A percentile compares a stretch with the other conserved stretches of the same genome.
These are phyloP conservation scores for Hipparchia sbordonii DNA, from an alignment of 2,888 invertebrate genomes.

Conservation along the genomic window DNA sequence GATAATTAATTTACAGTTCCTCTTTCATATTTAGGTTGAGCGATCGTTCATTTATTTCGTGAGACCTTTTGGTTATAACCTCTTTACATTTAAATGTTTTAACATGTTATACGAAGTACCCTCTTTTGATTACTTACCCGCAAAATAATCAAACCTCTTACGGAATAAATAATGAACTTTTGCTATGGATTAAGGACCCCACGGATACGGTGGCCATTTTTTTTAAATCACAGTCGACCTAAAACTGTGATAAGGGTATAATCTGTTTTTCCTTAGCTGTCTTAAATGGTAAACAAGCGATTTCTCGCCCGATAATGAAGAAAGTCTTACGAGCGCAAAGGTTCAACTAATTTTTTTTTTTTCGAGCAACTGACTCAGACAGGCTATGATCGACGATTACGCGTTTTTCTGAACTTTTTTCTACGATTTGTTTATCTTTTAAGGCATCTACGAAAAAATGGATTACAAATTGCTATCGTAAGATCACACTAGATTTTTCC, in stretches of 20 bases:
- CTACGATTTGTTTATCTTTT: too few species aligned
- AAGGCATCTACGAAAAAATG: too few species aligned
- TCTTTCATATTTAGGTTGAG: neutral
- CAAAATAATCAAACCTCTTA: neutral
- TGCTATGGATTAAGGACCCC: neutral
- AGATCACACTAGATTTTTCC: neutral
- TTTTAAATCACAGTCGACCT: neutral
- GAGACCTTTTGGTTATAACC: neutral
- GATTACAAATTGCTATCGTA: neutral
- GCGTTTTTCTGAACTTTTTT: too few species aligned
- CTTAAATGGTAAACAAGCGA: too few species aligned
- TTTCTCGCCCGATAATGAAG: too few species aligned
- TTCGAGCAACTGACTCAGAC: too few species aligned
- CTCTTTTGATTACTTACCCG: too few species aligned
- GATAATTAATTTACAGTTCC: neutral
- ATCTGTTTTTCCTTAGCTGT: too few species aligned
- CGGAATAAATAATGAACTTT: neutral
- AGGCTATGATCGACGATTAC: too few species aligned
- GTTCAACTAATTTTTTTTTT: too few species aligned
- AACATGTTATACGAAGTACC: too few species aligned
- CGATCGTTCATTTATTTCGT: slow-evolving; percentile 1
- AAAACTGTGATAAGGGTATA: neutral
- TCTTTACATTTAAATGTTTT: neutral
- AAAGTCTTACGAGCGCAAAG: too few species aligned
- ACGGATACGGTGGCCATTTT: neutral